Percentiles rank a stretch among this genome's conserved stretches.
phyloP scores from a whole-genome alignment of 2,797 vertebrate genomes.

The Peromyscus melanophrys region DNA sequence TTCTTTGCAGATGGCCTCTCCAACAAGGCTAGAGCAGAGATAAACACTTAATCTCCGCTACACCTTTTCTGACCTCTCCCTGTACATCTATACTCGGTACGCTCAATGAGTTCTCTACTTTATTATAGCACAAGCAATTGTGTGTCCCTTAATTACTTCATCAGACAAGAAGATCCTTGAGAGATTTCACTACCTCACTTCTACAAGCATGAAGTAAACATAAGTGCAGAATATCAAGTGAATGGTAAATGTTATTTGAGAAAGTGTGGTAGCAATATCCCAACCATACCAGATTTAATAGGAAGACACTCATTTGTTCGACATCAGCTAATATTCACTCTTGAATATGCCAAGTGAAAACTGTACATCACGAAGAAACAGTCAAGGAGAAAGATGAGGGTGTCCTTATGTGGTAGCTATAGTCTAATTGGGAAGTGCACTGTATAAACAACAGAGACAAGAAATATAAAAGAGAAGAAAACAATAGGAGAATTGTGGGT shows the following conservation, averaged over 20 bases:
- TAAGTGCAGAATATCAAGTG: neutral
- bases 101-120: neutral
- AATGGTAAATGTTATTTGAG: conserved; percentile 13
- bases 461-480: neutral
- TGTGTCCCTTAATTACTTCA: conserved; percentile 17
- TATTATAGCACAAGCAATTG: neutral
- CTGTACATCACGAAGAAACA: neutral
- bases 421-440: conserved; percentile 6
- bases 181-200: neutral
- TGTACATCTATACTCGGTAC: neutral
- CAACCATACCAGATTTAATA: conserved; percentile 43
- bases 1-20: neutral
- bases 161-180: conserved; percentile 14
- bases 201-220: conserved; percentile 9
- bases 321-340: conserved; percentile 41
- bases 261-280: neutral
- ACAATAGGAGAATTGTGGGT: neutral
- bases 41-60: neutral
- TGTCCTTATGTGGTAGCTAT: neutral
- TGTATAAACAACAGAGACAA: conserved; percentile 34
- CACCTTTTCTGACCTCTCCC: neutral
- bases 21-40: neutral
- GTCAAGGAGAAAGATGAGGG: neutral
- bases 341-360: neutral
- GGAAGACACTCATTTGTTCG: neutral